These are phyloP conservation scores for Megathymus violae DNA, from an alignment of 1,140 invertebrate species.

Conservation along the genomic window DNA sequence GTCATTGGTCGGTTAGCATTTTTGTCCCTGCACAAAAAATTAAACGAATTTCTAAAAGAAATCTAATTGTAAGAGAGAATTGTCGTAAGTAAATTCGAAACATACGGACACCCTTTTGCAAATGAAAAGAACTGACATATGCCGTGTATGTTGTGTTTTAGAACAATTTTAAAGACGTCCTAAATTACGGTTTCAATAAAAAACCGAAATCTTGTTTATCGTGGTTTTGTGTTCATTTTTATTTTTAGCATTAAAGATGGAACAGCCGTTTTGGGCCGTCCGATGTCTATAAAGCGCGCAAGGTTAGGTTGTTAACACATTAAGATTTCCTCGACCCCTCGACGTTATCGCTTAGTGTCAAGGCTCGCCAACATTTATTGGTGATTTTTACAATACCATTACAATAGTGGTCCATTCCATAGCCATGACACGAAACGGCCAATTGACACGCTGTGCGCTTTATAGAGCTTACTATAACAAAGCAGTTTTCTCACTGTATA, in stretches of 20 bases:
- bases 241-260: conserved; percentile 50
- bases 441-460: conserved; percentile 47
- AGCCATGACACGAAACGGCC: conserved; percentile 43
- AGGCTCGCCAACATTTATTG: conserved; percentile 52
- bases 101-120: not conserved
- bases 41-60: too few species aligned
- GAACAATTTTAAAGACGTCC: conserved; percentile 1
- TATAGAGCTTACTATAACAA: conserved; percentile 14
- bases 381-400: conserved; percentile 48
- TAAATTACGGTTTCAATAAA: conserved; percentile 33
- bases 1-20: conserved; percentile 6
- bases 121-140: too few species aligned
- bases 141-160: too few species aligned
- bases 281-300: conserved; percentile 60
- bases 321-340: conserved; percentile 62
- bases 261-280: conserved; percentile 42
- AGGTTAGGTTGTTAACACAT: conserved; percentile 58
- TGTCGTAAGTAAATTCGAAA: not conserved
- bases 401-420: conserved; percentile 37
- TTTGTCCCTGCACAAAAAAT: conserved; percentile 11
- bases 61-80: too few species aligned
- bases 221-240: conserved; percentile 45
- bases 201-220: conserved; percentile 44
- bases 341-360: conserved; percentile 49
- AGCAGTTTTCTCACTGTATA: conserved; percentile 41